phyloP scores from a whole-genome alignment of 2,888 invertebrate species.

The Oegoconia quadripuncta region DNA sequence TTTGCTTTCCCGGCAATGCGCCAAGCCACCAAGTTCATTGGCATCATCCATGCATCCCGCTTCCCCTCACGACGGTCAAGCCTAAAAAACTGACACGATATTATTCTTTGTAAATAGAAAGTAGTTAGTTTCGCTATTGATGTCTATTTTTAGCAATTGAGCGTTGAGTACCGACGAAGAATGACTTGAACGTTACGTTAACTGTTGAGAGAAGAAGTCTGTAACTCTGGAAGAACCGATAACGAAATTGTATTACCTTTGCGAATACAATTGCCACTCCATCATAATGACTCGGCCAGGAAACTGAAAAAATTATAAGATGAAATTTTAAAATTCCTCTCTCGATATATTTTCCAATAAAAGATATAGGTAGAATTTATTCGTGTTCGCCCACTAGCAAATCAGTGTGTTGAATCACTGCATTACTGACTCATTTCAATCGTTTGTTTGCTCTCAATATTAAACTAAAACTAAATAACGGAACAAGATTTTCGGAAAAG shows the following conservation, averaged over 20 bases:
- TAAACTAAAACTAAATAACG: too few species aligned
- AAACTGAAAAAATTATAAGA: too few species aligned
- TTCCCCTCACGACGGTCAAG: conserved; percentile 36
- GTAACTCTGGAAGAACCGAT: too few species aligned
- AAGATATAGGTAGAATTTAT: too few species aligned
- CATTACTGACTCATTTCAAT: neutral
- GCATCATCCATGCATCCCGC: conserved; percentile 43
- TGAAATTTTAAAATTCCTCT: too few species aligned
- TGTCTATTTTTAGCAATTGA: conserved; percentile 49
- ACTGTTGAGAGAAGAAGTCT: conserved; percentile 10
- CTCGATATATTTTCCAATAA: too few species aligned
- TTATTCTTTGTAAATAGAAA: conserved; percentile 66
- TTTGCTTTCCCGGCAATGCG: conserved; percentile 64
- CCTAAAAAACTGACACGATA: conserved; percentile 61
- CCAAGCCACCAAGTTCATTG: conserved; percentile 59
- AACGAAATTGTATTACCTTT: conserved; percentile 8
- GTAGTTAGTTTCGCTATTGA: conserved; percentile 53
- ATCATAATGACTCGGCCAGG: too few species aligned
- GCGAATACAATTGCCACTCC: neutral
- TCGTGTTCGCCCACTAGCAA: too few species aligned
- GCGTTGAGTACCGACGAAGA: conserved; percentile 18
- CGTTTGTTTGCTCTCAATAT: too few species aligned
- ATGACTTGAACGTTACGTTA: conserved; percentile 7
- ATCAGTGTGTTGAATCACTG: neutral
- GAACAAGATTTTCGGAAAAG: too few species aligned